Evolutionary conservation across 2,888 invertebrate genomes (phyloP), one percentile per base, ranked within the genome.

Genomic region (Choreutis nemorana): DNA sequence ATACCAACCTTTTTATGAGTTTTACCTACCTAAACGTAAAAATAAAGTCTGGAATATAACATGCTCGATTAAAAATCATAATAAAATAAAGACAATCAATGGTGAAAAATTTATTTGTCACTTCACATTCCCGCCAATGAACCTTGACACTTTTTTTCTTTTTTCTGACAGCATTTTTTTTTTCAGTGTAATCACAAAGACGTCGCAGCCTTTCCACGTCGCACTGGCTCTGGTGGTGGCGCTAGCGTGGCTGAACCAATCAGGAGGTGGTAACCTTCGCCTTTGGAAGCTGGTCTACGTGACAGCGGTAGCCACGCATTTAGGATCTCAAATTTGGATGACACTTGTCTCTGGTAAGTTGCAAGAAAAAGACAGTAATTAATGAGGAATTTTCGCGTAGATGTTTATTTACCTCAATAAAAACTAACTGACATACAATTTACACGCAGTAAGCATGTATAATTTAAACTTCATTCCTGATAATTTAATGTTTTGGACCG

Each of bases 241-340:
- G 21, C 29, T 56, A 13, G 51, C 52, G 4, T 77, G 75, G 72
- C 50, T 73, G 25, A 55, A 55, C 31, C 41, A 55, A 8, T 56
- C 70, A 0, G 65, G 67, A 8, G 41, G 43, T 24, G 47, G 52
- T 33, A 60, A 40, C 33, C 35, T 67, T 12, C 59, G 72, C 5
- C 70, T 61, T 10, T 82, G 83, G 72, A 77, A 82, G 26, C 82
- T 92, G 32, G 64, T 90, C 13, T 93, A 94, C 62, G 77, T 94
- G 16, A 84, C 84, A 1, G 85, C 90, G 5, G 90, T 94, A 44
- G 87, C 90, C 37, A 84, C 86, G 32, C 92, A 94, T 60, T 86
- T 92, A 44, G 94, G 94, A 16, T 83, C 91, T 11, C 94, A 94
- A 73, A 84, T 94, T 41, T 94, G 94, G 94, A 94, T 94, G 91